These are phyloP conservation scores for Mus spicilegus DNA, from an alignment of 2,113 vertebrate genomes.

Conservation along the genomic window DNA sequence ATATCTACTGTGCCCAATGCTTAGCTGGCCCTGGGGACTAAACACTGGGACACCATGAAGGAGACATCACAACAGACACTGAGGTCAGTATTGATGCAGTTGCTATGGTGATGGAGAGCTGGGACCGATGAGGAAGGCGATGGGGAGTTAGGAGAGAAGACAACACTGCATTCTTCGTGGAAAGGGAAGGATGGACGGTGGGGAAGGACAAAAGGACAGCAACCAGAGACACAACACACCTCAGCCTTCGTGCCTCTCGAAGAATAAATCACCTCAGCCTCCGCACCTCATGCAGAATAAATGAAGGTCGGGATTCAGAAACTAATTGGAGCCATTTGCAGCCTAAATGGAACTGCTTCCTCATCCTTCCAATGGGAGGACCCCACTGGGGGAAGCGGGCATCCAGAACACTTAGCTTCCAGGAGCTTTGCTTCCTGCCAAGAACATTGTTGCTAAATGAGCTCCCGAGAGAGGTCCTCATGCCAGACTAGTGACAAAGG, in stretches of 20 bases:
- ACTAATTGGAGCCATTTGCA: constrained; percentile 47
- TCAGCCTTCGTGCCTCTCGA: background rate
- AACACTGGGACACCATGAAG: background rate
- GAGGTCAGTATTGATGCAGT: background rate
- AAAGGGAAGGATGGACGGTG: background rate
- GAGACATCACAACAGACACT: constrained; percentile 56
- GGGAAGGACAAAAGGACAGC: background rate
- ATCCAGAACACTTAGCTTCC: background rate
- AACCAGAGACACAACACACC: background rate
- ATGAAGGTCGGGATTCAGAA: background rate
- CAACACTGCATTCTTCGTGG: background rate
- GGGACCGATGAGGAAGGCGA: background rate
- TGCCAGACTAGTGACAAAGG: background rate
- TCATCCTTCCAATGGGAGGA: background rate
- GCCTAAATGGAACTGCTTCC: constrained; percentile 42
- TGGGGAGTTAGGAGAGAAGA: background rate
- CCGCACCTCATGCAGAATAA: background rate
- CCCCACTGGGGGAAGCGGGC: background rate
- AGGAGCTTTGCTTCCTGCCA: background rate
- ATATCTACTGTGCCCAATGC: background rate
- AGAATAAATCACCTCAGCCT: constrained; percentile 17
- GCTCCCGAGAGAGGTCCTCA: background rate
- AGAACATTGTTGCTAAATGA: constrained; percentile 56
- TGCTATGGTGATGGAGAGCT: background rate
- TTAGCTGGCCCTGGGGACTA: background rate